Percentiles rank a stretch among this genome's conserved stretches.
phyloP scores from a whole-genome alignment of 2,888 invertebrate species.

The Tachina fera region DNA sequence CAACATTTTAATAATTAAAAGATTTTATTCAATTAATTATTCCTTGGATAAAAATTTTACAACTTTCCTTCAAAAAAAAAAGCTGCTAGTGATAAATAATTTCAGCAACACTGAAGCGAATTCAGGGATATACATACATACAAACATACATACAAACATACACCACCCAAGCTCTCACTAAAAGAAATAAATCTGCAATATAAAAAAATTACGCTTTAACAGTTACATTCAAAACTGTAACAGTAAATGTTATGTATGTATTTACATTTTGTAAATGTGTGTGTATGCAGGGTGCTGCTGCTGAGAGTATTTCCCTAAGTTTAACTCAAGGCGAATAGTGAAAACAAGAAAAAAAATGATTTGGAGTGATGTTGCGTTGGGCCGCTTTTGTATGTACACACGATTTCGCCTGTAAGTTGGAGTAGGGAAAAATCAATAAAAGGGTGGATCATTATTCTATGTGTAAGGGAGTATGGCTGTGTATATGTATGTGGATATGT shows the following conservation, averaged over 20 bases:
- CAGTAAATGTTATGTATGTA: too few relatives aligned
- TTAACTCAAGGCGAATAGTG: constrained; percentile 39
- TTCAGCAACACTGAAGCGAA: not conserved
- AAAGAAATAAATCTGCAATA: constrained; percentile 4
- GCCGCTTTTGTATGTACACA: constrained; percentile 3
- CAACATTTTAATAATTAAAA: too few relatives aligned
- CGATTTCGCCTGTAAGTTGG: constrained; percentile 23
- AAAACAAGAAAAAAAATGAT: not conserved
- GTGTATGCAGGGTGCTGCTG: not conserved
- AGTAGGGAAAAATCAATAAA: constrained; percentile 68
- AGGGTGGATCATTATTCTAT: constrained; percentile 65
- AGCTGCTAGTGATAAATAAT: too few relatives aligned
- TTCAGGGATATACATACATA: constrained; percentile 54
- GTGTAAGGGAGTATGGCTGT: not conserved
- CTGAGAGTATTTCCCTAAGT: constrained; percentile 25
- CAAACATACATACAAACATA: not conserved
- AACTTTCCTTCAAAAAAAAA: too few relatives aligned
- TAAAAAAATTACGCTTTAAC: constrained; percentile 3
- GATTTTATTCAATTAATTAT: too few relatives aligned
- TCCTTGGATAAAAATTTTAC: too few relatives aligned
- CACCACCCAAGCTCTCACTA: not conserved
- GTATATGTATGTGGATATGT: not conserved
- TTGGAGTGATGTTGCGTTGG: constrained; percentile 51
- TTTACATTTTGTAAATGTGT: constrained; percentile 9
- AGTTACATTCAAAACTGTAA: not conserved